A percentile compares a stretch with the other conserved stretches of the same genome.
Conservation (phyloP, 2,888 invertebrate genomes). For the Lithophane semibrunnea region DNA sequence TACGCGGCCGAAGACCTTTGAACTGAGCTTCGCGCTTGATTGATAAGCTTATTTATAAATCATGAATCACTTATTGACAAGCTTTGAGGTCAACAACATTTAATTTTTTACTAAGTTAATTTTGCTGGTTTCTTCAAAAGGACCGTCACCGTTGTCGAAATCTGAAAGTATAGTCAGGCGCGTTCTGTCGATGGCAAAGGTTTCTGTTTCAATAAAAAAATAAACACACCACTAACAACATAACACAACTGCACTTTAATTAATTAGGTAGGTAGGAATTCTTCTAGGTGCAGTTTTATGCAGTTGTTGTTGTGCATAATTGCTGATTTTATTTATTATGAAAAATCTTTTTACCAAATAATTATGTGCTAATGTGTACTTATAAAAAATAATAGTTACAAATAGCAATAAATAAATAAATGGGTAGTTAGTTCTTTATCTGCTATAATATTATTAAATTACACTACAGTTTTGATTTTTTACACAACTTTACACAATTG, state of each 20-base stretch:
- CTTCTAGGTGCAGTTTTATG: slow-evolving; percentile 10
- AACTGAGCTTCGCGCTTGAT: slow-evolving; percentile 66
- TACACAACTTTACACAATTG: neutral
- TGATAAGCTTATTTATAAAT: slow-evolving; percentile 69
- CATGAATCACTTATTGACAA: slow-evolving; percentile 64
- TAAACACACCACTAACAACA: too few relatives aligned
- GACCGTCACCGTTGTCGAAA: slow-evolving; percentile 4
- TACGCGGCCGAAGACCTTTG: slow-evolving; percentile 73
- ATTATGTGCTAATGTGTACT: too few relatives aligned
- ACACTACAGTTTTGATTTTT: neutral
- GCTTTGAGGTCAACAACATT: slow-evolving; percentile 55
- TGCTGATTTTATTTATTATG: neutral
- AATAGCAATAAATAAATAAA: neutral
- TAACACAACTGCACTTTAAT: neutral
- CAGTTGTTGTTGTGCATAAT: neutral
- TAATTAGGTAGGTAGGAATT: slow-evolving; percentile 6
- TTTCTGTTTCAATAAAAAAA: neutral
- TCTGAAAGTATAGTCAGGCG: slow-evolving; percentile 1
- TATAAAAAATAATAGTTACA: too few relatives aligned
- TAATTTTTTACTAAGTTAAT: slow-evolving; percentile 4
- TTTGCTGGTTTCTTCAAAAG: slow-evolving; percentile 22
- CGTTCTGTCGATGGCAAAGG: neutral
- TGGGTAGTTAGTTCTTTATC: neutral
- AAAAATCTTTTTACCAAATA: too few relatives aligned
- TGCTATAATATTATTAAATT: neutral